A percentile compares a stretch with the other conserved stretches of the same genome.
phyloP scores from a whole-genome alignment of 2,797 vertebrate species.

The Poeciliopsis turneri region DNA sequence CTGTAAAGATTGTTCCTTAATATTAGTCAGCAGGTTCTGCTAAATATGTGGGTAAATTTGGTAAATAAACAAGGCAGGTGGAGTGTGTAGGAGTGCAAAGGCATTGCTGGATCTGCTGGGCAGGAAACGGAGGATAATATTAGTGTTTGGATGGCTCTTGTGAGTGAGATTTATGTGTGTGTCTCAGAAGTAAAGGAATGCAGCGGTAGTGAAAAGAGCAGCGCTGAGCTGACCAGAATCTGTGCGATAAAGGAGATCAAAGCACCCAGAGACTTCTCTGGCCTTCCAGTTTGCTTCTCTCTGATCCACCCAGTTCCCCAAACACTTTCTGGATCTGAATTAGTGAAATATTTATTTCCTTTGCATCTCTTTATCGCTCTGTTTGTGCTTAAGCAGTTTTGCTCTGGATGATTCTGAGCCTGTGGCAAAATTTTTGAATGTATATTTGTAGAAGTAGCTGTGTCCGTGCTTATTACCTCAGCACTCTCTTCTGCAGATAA shows the following conservation, averaged over 20 bases:
- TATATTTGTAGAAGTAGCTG: constrained; percentile 18
- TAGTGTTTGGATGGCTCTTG: constrained; percentile 9
- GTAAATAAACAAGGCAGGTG: constrained; percentile 3
- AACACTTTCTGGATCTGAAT: neutral
- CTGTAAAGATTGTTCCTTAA: constrained; percentile 6
- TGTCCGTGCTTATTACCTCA: constrained; percentile 1
- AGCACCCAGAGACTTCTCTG: constrained; percentile 56
- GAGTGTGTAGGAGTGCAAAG: neutral
- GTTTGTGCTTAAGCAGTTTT: constrained; percentile 18
- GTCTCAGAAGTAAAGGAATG: constrained; percentile 50
- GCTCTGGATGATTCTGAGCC: constrained; percentile 4
- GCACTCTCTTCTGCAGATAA: constrained; percentile 27
- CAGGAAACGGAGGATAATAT: constrained; percentile 2
- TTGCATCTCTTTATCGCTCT: constrained; percentile 7
- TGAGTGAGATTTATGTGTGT: constrained; percentile 12
- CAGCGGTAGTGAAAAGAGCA: constrained; percentile 33
- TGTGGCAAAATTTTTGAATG: constrained; percentile 15
- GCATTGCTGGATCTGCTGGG: neutral
- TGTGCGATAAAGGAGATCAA: constrained; percentile 65
- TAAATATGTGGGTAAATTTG: neutral
- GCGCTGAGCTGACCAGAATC: constrained; percentile 56
- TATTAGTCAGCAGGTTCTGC: neutral
- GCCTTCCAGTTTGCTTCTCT: constrained; percentile 50
- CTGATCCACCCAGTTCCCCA: constrained; percentile 53
- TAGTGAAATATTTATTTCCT: neutral